Evolutionary conservation across 2,888 invertebrate species (phyloP).

Genomic region (Belgica antarctica): DNA sequence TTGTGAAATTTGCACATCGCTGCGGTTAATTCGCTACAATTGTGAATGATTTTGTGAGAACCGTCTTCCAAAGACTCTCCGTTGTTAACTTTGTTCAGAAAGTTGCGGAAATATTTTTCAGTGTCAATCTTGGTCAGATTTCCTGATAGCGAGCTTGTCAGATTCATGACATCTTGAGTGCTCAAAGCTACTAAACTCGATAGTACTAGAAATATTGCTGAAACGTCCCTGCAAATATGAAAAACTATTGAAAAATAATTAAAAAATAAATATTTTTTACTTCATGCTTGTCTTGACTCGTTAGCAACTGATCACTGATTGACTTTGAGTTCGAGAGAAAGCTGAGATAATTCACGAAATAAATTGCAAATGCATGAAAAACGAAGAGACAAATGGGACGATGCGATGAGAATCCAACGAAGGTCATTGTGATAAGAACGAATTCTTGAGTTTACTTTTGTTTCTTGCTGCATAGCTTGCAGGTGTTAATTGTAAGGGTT

Average conservation of each 20-base stretch:
- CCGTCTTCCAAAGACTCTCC: background rate
- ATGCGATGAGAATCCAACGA: background rate
- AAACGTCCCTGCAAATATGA: background rate
- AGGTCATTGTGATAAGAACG: background rate
- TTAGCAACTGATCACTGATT: too few species aligned
- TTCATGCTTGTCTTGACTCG: background rate
- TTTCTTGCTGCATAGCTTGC: too few species aligned
- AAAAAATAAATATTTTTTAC: background rate
- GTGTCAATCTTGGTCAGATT: background rate
- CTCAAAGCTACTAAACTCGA: background rate
- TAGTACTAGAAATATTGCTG: background rate
- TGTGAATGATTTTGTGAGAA: background rate
- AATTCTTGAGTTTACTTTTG: too few species aligned
- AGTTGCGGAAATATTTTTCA: constrained; percentile 10
- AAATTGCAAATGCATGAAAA: background rate
- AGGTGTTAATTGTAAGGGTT: too few species aligned
- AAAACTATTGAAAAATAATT: background rate
- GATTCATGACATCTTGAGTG: background rate
- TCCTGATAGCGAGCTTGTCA: background rate
- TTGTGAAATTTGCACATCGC: background rate
- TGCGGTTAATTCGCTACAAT: background rate
- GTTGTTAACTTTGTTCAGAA: background rate
- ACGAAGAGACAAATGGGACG: background rate
- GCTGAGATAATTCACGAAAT: too few species aligned
- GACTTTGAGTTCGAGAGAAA: too few species aligned